Base-by-base conservation (phyloP, 1,140 invertebrate genomes). In the Sinella curviseta region DNA sequence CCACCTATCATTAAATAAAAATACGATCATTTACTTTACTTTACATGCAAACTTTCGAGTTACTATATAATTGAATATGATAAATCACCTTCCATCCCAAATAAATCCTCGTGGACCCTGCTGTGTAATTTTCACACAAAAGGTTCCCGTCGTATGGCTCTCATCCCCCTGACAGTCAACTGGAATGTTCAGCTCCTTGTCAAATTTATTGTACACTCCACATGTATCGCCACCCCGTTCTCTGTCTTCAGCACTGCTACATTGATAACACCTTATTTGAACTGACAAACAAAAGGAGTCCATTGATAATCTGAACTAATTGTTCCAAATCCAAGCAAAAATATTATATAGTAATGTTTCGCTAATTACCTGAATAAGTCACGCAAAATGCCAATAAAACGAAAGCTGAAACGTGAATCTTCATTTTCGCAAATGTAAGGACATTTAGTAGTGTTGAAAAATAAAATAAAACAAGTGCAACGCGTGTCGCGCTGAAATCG, bases 71-170 rank as follows among this genome's bases (percentile, higher is more conserved):
- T n/a, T n/a, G n/a, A n/a, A n/a, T n/a, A n/a, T 70, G 24, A 70
- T 2, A 17, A 67, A 3, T 55, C 36, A 81, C 83, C 83, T 82
- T 65, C 83, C 83, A 76, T 84, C 83, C 83, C 95, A 97, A 85
- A 97, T 95, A 85, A 97, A 97, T 84, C 95, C 95, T 86, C 91
- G 90, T 0, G 95, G 95, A 67, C 95, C 92, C 86, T 97, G 95
- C 84, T 95, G 93, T 0, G 93, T 93, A 20, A 94, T 88, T 88
- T 97, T 97, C 86, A 96, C 94, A 87, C 95, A 97, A 87, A 97
- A 97, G 4, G 94, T 94, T n/a, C 95, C 95, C 74, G 94, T 94
- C 86, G 94, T 95, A 70, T 93, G 90, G 77, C 94, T 94, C 85
- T 96, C 95, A 84, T 96, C 95, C 85, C 91, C 94, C 83, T 93